phyloP scores from a whole-genome alignment of 2,888 invertebrate species.

The Drosophila histrio region DNA sequence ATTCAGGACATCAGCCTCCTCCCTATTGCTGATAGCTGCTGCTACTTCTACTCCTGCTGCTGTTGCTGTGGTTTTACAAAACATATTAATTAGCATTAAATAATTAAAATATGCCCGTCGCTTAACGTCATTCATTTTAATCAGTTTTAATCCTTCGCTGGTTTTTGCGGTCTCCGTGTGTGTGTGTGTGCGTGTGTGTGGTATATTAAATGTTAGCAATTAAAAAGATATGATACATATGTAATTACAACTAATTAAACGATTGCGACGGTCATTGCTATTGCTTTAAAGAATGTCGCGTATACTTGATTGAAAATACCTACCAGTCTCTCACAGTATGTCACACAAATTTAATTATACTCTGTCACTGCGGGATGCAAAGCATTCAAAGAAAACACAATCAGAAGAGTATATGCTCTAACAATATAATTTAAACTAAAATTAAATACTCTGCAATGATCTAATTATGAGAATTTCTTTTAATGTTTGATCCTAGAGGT shows the following conservation, averaged over 20 bases:
- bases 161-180: constrained; percentile 47
- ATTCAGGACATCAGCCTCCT: background rate
- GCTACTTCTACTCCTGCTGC: constrained; percentile 10
- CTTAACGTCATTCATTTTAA: constrained; percentile 79
- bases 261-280: constrained; percentile 18
- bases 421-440: too few relatives aligned
- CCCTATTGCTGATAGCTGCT: constrained; percentile 14
- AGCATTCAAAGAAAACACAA: too few relatives aligned
- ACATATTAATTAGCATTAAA: constrained; percentile 80
- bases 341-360: background rate
- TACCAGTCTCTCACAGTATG: background rate
- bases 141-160: constrained; percentile 71
- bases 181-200: constrained; percentile 3
- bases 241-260: constrained; percentile 52
- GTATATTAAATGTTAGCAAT: constrained; percentile 66
- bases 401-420: too few relatives aligned
- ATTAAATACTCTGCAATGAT: too few relatives aligned
- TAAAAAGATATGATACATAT: constrained; percentile 49
- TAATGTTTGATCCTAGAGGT: too few relatives aligned
- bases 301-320: constrained; percentile 7
- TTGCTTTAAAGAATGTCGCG: constrained; percentile 17
- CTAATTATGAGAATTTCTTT: too few relatives aligned
- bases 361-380: too few relatives aligned
- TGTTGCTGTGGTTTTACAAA: constrained; percentile 71
- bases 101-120: constrained; percentile 77